Base-by-base conservation (phyloP, 2,113 vertebrate genomes). In the Phrynosoma blainvillii region DNA sequence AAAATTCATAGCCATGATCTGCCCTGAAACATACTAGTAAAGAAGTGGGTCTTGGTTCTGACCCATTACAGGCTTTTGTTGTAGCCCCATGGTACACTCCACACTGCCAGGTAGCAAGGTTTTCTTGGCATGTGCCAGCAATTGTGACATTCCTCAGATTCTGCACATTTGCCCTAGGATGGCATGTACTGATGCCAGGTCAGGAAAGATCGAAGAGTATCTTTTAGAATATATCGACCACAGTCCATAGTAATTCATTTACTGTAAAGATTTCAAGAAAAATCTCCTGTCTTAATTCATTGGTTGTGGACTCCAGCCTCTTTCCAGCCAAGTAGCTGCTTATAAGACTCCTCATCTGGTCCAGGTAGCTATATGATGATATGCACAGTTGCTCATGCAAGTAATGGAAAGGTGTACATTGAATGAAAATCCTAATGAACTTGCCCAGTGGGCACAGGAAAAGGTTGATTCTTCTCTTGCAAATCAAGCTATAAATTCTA, bases 401-500 rank as follows among this genome's bases (percentile, higher is more conserved):
- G 75, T 21, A 14, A 66, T 81, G 75, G 80, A 52, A 75, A 81
- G 66, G 74, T 13, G 6, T 66, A 40, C 27, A 90, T 56, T 89
- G 89, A 91, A 93, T 91, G 90, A 92, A 87, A 89, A 84, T 88
- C 81, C 93, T 93, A 93, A 96, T 91, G 92, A 95, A 91, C 90
- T 89, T 40, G 30, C 93, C 93, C 93, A 86, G 90, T 87, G 95
- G 92, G 87, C 76, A 90, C 90, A 92, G 91, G 94, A 95, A 95
- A 95, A 79, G 84, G 84, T 93, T 89, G 91, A 89, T 84, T 89
- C 91, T 42, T 73, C 88, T 27, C 85, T 90, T 91, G 94, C 90
- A 93, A 91, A 91, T 25, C 90, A 89, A 90, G 87, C 91, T 85
- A 94, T 95, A 96, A 95, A 97, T 94, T 94, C 87, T 88, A 84